Percentiles rank a stretch among this genome's conserved stretches.
phyloP scores from a whole-genome alignment of 1,140 invertebrate genomes.

The Gonioctena quinquepunctata region DNA sequence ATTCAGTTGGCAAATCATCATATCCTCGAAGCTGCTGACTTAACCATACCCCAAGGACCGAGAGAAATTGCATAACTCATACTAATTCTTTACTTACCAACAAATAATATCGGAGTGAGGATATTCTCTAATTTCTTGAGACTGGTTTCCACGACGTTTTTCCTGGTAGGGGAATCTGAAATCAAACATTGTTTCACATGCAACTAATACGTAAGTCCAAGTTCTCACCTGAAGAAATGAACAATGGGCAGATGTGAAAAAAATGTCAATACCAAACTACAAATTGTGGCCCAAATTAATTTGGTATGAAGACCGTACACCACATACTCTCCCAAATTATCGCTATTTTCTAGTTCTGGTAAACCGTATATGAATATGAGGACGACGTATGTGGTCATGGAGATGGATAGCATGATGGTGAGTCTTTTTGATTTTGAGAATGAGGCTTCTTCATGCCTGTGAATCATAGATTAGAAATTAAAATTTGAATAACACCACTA shows the following conservation, averaged over 20 bases:
- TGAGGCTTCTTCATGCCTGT: constrained; percentile 14
- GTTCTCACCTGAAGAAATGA: constrained; percentile 5
- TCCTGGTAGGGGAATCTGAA: too few relatives aligned
- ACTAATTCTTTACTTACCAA: too few relatives aligned
- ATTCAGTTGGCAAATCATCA: too few relatives aligned
- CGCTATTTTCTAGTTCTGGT: constrained; percentile 26
- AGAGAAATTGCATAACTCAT: too few relatives aligned
- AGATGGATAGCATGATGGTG: constrained; percentile 25
- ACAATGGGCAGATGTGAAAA: constrained; percentile 19
- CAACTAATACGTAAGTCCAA: background rate
- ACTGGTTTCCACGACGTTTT: too few relatives aligned
- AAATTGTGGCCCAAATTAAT: constrained; percentile 20
- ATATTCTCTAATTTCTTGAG: too few relatives aligned
- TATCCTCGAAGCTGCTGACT: too few relatives aligned
- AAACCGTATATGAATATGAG: constrained; percentile 22
- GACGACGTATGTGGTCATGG: constrained; percentile 25
- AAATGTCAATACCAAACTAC: constrained; percentile 16
- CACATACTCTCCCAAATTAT: constrained; percentile 21
- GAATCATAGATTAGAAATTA: too few relatives aligned
- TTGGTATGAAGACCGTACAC: constrained; percentile 16
- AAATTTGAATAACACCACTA: too few relatives aligned
- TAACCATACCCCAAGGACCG: too few relatives aligned
- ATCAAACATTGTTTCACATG: background rate
- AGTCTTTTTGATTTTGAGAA: constrained; percentile 23
- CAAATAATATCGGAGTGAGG: too few relatives aligned